Evolutionary conservation across 2,888 invertebrate species (phyloP), one percentile per base, ranked within the genome.

Genomic region (Lithosia quadra): DNA sequence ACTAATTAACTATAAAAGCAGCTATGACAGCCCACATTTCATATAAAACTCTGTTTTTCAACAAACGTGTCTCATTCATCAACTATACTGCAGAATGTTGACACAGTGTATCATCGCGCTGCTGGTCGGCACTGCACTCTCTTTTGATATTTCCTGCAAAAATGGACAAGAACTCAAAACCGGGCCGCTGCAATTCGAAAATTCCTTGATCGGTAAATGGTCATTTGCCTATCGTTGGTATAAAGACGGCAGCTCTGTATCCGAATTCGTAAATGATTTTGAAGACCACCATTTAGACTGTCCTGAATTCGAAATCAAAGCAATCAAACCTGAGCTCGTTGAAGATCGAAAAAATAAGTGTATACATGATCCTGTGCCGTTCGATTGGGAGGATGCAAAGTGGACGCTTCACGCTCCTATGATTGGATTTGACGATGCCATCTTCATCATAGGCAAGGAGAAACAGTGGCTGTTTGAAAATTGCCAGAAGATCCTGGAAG

Each of bases 181-280:
- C 2, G 18, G 55, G 13, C 24, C 59, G 3, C 70, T 70, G 11
- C 59, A 64, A 5, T 69, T 69, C 10, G 56, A 68, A 18, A 18
- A 36, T 59, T 62, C 71, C 1, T 24, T 79, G 4, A 57, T 74
- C n/a, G 79, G 79, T 13, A 74, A 74, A 21, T 79, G 79, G 79
- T 67, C 58, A 0, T 79, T 71, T 49, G 68, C 79, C 0, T 79
- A 77, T 57, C 79, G 73, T 36, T 79, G 79, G 79, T 75, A 75
- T 11, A 75, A n/a, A 21, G 9, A 63, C 0, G 71, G 66, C 28
- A 49, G 64, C 53, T 73, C 70, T 58, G 13, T 62, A 0, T 13
- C 10, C 4, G 67, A 76, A 18, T 7, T 49, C 8, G 22, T 28
- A 22, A 1, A 63, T 3, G 60, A 64, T 10, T 21, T 21, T 0